Evolutionary conservation across 2,797 vertebrate species (phyloP).

Genomic region (Danio kyathit): DNA sequence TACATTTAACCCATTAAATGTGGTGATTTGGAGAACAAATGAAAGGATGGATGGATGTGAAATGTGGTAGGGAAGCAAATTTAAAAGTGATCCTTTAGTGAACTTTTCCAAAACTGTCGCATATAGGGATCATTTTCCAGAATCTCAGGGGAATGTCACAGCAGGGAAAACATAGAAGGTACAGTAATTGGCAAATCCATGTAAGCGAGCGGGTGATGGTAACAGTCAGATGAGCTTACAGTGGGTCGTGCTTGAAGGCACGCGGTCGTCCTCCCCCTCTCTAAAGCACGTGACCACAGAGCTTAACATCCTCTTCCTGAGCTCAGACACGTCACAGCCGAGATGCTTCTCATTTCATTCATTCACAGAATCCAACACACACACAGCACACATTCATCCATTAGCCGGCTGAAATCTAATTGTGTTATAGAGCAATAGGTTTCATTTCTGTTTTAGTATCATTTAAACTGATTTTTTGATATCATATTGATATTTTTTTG

Average conservation of each 20-base stretch:
- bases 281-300: constrained; percentile 29
- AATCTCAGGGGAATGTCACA: neutral
- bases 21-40: no score
- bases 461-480: no score
- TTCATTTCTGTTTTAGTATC: no score
- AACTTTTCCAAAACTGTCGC: neutral
- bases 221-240: neutral
- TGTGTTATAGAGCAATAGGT: no score
- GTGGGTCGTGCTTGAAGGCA: constrained; percentile 26
- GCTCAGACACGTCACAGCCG: neutral
- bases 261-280: constrained; percentile 19
- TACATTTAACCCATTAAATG: no score
- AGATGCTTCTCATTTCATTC: neutral
- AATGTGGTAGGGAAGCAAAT: neutral
- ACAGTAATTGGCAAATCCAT: neutral
- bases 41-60: no score
- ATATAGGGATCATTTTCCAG: neutral
- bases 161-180: neutral
- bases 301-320: constrained; percentile 23
- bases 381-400: no score
- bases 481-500: neutral
- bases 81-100: neutral
- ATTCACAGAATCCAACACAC: neutral
- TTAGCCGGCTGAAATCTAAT: no score
- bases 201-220: neutral